Evolutionary conservation across 2,797 vertebrate genomes (phyloP), one percentile per base, ranked within the genome.

Genomic region (Poeciliopsis gracilis): DNA sequence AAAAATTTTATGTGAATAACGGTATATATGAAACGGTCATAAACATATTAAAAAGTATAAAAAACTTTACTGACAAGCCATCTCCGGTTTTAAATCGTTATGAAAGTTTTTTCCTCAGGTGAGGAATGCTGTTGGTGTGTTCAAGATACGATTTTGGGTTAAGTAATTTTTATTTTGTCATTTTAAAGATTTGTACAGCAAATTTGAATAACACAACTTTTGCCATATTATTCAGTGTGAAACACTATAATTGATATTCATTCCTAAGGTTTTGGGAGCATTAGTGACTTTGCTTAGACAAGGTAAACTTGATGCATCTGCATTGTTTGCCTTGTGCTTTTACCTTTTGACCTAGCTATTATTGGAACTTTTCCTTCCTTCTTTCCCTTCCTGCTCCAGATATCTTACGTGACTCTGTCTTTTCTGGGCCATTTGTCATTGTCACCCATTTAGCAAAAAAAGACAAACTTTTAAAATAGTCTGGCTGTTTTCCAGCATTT

Each of bases 401-500:
- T 82, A 72, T 79, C 79, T 86, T 72, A 46, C 15, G 75, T 79
- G 78, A 75, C 51, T 30, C 30, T 70, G 55, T 81, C 7, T 2
- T 73, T 75, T 78, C 80, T 16, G 38, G 78, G 77, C 51, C 2
- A 91, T 91, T 74, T 67, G 81, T 93, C 89, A 88, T 80, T 78
- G 87, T 93, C 87, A 84, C 82, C 84, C 81, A 77, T 84, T 90
- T 84, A 75, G 73, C 57, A 80, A 71, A 81, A 85, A 77, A 41
- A 78, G 45, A 33, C 55, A 86, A 77, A 61, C 70, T 86, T 89
- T 83, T 57, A 61, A 84, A 80, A 83, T 63, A 75, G 43, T 79
- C 84, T 90, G 85, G 88, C 89, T 67, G 38, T 84, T 84, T 38
- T 90, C 87, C 87, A 91, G 20, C 70, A 36, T 75, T 83, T 67